Conservation (phyloP, 2,113 vertebrate species). For the Indri indri region DNA sequence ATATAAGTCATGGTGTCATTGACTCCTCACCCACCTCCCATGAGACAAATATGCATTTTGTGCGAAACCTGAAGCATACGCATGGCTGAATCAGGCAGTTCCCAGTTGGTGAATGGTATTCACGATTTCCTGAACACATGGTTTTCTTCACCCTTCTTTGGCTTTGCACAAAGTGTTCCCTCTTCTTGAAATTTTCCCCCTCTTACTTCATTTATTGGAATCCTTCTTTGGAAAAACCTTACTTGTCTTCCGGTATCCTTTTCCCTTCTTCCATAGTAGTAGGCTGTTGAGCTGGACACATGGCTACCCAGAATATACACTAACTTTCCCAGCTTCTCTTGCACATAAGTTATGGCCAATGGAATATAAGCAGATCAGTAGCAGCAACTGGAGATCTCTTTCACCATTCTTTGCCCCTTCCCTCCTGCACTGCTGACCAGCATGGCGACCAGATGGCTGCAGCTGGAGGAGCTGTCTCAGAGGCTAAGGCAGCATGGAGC, state of each 20-base stretch:
- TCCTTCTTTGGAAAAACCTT: background rate
- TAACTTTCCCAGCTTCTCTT: background rate
- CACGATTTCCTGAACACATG: background rate
- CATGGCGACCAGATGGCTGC: background rate
- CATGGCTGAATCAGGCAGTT: background rate
- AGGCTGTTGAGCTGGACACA: background rate
- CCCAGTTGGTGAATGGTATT: background rate
- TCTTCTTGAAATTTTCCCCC: background rate
- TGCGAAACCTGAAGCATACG: background rate
- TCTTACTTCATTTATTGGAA: slow-evolving; percentile 6
- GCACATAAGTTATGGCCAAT: background rate
- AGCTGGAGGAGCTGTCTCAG: background rate
- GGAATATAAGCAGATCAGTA: background rate
- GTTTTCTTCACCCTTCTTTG: background rate
- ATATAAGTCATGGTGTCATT: background rate
- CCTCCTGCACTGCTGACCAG: background rate
- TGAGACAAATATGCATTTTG: background rate
- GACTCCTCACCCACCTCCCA: background rate
- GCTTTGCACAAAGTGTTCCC: background rate
- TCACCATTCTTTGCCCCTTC: background rate
- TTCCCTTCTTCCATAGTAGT: background rate
- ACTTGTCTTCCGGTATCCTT: background rate
- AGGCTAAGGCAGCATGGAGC: background rate
- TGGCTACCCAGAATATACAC: background rate
- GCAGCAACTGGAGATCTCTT: background rate